A percentile compares a stretch with the other conserved stretches of the same genome.
phyloP scores from a whole-genome alignment of 2,888 invertebrate species.

The Leptinotarsa tumamoca region DNA sequence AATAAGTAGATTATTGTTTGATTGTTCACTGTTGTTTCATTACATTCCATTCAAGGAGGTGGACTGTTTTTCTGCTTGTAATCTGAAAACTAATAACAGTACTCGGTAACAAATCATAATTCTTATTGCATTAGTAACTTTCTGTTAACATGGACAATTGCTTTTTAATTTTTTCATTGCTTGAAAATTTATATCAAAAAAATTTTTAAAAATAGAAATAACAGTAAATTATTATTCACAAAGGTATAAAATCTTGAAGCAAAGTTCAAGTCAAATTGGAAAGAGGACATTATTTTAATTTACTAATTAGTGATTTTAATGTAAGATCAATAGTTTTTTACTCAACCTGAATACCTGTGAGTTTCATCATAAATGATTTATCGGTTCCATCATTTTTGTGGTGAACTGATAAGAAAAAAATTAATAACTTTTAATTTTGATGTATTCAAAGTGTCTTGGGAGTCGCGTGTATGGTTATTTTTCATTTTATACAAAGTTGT shows the following conservation, averaged over 20 bases:
- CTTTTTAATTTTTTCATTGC: not conserved
- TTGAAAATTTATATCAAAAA: too few species aligned
- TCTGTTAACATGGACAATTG: not conserved
- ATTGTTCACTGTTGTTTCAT: conserved; percentile 36
- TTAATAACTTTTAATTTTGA: too few species aligned
- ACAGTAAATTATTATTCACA: not conserved
- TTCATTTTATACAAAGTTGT: not conserved
- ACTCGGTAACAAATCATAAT: not conserved
- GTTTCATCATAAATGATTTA: too few species aligned
- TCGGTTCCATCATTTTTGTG: too few species aligned
- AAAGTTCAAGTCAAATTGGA: not conserved
- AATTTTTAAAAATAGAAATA: not conserved
- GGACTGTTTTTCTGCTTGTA: conserved; percentile 19
- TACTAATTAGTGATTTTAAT: conserved; percentile 1
- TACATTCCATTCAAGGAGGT: conserved; percentile 39
- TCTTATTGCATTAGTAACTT: not conserved
- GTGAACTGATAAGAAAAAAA: too few species aligned
- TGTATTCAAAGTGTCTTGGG: too few species aligned
- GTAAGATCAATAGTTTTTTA: not conserved
- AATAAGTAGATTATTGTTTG: conserved; percentile 37
- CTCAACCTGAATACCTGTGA: too few species aligned
- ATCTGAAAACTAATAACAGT: not conserved
- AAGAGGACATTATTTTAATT: not conserved
- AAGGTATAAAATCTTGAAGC: not conserved
- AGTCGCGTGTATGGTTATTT: not conserved